Conservation (phyloP, 2,888 invertebrate genomes). For the Liposcelis brunnea region DNA sequence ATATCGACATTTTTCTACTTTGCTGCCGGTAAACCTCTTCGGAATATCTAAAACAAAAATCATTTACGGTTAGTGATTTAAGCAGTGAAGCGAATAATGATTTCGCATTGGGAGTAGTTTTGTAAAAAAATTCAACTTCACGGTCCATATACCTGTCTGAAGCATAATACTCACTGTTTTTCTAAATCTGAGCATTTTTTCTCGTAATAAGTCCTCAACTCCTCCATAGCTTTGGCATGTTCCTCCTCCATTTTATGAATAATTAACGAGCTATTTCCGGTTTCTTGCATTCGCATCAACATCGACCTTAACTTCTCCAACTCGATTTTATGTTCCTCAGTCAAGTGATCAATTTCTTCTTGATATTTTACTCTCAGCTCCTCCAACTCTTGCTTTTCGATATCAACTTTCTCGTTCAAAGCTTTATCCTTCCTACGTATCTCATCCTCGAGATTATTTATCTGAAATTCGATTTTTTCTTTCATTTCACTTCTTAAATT, state of each 20-base stretch:
- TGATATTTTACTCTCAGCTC: too few relatives aligned
- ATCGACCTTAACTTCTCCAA: too few relatives aligned
- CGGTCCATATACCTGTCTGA: constrained; percentile 9
- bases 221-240: constrained; percentile 61
- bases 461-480: too few relatives aligned
- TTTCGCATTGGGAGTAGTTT: background rate
- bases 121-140: background rate
- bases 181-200: constrained; percentile 63
- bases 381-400: too few relatives aligned
- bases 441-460: too few relatives aligned
- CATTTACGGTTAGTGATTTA: constrained; percentile 1
- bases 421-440: too few relatives aligned
- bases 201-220: constrained; percentile 61
- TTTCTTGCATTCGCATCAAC: too few relatives aligned
- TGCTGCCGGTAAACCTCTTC: constrained; percentile 51
- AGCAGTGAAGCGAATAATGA: background rate
- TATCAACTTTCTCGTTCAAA: too few relatives aligned
- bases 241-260: constrained; percentile 34
- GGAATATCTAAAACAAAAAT: constrained; percentile 32
- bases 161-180: constrained; percentile 43
- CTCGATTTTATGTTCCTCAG: too few relatives aligned
- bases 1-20: constrained; percentile 37
- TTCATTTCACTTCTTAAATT: too few relatives aligned
- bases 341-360: too few relatives aligned
- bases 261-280: too few relatives aligned